A percentile compares a stretch with the other conserved stretches of the same genome.
Evolutionary conservation across 2,113 vertebrate genomes (phyloP).

Genomic region (Megatriorchis doriae): DNA sequence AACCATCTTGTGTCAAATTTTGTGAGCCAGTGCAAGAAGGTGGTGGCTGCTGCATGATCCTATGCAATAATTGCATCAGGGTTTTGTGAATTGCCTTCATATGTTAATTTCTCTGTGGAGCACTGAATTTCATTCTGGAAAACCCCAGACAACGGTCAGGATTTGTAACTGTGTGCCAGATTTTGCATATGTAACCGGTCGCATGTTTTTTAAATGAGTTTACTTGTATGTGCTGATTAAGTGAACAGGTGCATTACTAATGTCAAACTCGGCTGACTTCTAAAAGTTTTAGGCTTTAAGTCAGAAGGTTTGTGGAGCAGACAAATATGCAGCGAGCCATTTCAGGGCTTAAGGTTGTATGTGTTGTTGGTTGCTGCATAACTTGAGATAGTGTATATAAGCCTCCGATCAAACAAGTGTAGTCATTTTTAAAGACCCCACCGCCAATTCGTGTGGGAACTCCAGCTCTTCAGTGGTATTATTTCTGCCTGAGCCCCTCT

Average conservation of each 20-base stretch:
- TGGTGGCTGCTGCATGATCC: neutral
- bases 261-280: neutral
- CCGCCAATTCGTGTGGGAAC: rapidly evolving
- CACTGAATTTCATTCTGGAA: neutral
- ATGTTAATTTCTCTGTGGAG: neutral
- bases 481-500: neutral
- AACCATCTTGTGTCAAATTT: neutral
- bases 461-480: neutral
- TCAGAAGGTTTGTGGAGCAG: neutral
- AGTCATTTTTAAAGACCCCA: neutral
- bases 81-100: neutral
- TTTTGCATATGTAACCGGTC: neutral
- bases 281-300: neutral
- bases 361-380: neutral
- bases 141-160: neutral
- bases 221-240: neutral
- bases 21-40: neutral
- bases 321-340: neutral
- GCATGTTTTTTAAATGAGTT: neutral
- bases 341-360: neutral
- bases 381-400: neutral
- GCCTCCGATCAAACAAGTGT: rapidly evolving
- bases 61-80: rapidly evolving
- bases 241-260: neutral
- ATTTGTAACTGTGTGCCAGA: neutral